Percentiles rank a stretch among this genome's conserved stretches.
Conservation (phyloP, 2,888 invertebrate genomes). For the Agapostemon virescens region DNA sequence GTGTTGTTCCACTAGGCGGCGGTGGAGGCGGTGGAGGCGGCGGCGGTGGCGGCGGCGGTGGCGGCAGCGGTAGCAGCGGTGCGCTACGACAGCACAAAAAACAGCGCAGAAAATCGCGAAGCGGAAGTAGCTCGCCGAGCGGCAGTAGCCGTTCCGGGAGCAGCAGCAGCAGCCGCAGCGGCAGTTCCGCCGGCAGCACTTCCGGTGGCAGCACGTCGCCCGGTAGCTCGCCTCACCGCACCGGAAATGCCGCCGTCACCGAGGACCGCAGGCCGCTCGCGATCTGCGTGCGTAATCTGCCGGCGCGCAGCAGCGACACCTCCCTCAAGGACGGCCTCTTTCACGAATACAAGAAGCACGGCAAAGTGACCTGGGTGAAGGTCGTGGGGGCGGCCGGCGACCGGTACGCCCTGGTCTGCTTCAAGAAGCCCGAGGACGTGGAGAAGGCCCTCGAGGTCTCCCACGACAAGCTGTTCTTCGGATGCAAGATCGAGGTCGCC, state of each 20-base stretch:
- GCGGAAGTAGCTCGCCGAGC: constrained; percentile 78
- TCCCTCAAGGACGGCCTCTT: constrained; percentile 98
- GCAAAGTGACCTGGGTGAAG: constrained; percentile 97
- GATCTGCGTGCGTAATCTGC: constrained; percentile 94
- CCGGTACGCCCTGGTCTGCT: constrained; percentile 96
- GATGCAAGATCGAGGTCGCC: constrained; percentile 97
- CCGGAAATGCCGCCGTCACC: constrained; percentile 81
- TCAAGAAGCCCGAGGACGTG: constrained; percentile 98
- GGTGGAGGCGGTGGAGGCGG: constrained; percentile 70
- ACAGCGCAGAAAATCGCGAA: constrained; percentile 78
- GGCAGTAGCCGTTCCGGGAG: constrained; percentile 82
- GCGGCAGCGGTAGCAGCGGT: constrained; percentile 75
- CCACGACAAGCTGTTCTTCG: constrained; percentile 98
- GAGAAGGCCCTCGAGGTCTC: constrained; percentile 97
- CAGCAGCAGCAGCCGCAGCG: constrained; percentile 79
- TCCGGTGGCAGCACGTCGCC: constrained; percentile 83
- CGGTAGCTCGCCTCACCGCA: constrained; percentile 82
- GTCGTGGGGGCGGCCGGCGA: constrained; percentile 95
- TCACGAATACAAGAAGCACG: constrained; percentile 99
- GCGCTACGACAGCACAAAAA: constrained; percentile 80
- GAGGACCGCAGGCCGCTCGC: constrained; percentile 91
- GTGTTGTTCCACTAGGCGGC: constrained; percentile 66
- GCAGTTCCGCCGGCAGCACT: constrained; percentile 82
- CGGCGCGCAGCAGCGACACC: constrained; percentile 94
- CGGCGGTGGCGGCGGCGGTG: constrained; percentile 72